A percentile compares a stretch with the other conserved stretches of the same genome.
Conservation (phyloP, 2,888 invertebrate species). For the Aporophyla lueneburgensis region DNA sequence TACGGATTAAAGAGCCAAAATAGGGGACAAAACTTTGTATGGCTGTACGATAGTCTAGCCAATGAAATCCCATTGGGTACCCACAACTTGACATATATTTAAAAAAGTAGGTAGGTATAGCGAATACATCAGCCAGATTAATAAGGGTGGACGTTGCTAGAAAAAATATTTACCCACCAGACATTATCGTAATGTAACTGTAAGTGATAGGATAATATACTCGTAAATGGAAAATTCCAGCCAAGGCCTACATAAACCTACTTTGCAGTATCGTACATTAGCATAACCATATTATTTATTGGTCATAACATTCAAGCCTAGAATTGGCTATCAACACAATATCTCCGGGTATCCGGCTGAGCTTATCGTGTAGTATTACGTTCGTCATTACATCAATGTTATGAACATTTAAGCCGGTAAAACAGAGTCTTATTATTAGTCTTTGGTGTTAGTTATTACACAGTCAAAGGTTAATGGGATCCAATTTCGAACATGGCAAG, state of each 20-base stretch:
- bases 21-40: too few relatives aligned
- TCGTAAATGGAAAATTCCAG: constrained; percentile 17
- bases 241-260: constrained; percentile 16
- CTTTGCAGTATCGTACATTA: constrained; percentile 15
- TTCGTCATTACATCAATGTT: constrained; percentile 19
- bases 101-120: neutral
- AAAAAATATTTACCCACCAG: neutral
- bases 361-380: constrained; percentile 12
- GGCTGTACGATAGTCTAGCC: too few relatives aligned
- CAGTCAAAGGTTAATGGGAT: neutral
- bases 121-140: neutral
- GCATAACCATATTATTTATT: constrained; percentile 43
- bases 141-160: neutral
- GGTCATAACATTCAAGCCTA: constrained; percentile 39
- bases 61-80: too few relatives aligned
- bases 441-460: neutral
- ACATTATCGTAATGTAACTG: neutral
- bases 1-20: too few relatives aligned
- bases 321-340: constrained; percentile 45
- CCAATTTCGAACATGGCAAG: neutral
- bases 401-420: neutral
- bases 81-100: too few relatives aligned
- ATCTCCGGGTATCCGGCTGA: constrained; percentile 35
- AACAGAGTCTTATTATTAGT: neutral
- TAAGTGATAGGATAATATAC: constrained; percentile 16